Evolutionary conservation across 64 coral and sea anemone genomes (phyloP).

Genomic region (Anthopleura sola): DNA sequence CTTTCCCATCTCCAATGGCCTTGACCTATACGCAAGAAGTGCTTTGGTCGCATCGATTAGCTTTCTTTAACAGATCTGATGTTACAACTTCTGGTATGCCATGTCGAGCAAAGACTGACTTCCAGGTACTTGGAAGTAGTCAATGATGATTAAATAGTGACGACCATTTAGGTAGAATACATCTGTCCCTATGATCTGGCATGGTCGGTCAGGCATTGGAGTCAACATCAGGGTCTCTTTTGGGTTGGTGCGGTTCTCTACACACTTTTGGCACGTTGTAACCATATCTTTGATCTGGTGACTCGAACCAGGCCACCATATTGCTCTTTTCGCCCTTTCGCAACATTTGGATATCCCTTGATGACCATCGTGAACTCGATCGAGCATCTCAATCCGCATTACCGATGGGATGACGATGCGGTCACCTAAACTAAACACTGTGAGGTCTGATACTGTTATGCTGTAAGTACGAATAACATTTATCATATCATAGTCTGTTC

Average conservation of each 20-base stretch:
- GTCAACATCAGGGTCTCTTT: conserved; percentile 33
- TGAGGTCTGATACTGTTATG: neutral
- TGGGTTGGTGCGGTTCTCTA: neutral
- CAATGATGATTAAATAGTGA: conserved; percentile 35
- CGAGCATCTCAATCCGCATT: conserved; percentile 9
- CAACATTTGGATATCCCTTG: conserved; percentile 18
- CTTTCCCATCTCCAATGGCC: conserved; percentile 30
- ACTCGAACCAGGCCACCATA: conserved; percentile 28
- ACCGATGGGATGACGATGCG: too few species aligned
- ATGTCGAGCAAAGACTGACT: conserved; percentile 25
- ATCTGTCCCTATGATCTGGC: conserved; percentile 38
- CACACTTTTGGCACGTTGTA: neutral
- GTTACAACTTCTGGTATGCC: conserved; percentile 18
- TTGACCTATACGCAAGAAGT: conserved; percentile 22
- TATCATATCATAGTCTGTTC: conserved; percentile 26
- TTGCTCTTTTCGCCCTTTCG: neutral
- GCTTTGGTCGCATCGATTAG: conserved; percentile 25
- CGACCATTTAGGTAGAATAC: conserved; percentile 1
- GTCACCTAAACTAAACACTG: too few species aligned
- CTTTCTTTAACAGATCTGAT: conserved; percentile 39
- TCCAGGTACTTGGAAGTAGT: conserved; percentile 50
- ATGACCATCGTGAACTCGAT: conserved; percentile 1
- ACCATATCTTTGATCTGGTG: conserved; percentile 3
- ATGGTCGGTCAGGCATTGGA: conserved; percentile 28
- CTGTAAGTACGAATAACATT: neutral